Conservation (phyloP, 2,797 vertebrate species). For the Pipistrellus pygmaeus region DNA sequence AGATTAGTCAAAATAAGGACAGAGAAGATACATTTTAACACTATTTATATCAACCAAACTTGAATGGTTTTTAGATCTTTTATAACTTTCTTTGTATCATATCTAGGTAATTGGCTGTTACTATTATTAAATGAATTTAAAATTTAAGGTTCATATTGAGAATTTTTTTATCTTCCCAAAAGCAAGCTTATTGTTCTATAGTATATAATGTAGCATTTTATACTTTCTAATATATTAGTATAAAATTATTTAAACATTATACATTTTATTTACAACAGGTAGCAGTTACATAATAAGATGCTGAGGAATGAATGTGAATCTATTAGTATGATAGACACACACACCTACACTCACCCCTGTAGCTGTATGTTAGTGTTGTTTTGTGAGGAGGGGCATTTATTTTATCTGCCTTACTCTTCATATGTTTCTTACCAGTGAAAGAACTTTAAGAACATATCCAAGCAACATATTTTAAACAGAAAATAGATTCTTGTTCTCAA, state of each 20-base stretch:
- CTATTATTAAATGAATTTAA: neutral
- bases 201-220: neutral
- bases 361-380: neutral
- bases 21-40: neutral
- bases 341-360: neutral
- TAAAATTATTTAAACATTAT: neutral
- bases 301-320: neutral
- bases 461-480: neutral
- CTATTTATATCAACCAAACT: neutral
- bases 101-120: neutral
- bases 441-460: neutral
- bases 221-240: neutral
- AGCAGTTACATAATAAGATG: neutral
- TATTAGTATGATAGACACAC: neutral
- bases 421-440: neutral
- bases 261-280: neutral
- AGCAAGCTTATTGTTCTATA: neutral
- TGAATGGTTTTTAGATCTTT: neutral
- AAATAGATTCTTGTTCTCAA: neutral
- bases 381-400: neutral
- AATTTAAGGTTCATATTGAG: neutral
- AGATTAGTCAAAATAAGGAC: too few species aligned
- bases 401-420: neutral
- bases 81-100: neutral
- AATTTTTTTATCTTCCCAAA: neutral